Conservation (phyloP, 2,888 invertebrate genomes). For the Zaprionus lineosus region DNA sequence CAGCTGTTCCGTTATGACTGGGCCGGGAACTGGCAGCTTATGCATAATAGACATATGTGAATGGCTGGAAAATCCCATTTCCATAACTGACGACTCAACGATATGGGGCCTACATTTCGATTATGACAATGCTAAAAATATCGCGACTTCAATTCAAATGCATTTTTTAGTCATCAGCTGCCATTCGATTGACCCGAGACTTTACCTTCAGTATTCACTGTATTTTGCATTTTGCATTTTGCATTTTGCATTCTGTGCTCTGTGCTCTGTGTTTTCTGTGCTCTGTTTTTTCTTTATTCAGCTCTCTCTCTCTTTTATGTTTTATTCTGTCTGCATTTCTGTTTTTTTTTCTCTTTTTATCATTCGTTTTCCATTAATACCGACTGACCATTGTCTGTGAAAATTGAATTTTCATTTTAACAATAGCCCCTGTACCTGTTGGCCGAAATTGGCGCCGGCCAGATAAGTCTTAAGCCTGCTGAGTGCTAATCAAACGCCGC, state of each 20-base stretch:
- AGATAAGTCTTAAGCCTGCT: constrained; percentile 71
- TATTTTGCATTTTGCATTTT: constrained; percentile 4
- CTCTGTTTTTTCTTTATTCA: background rate
- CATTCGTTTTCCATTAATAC: too few relatives aligned
- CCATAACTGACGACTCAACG: constrained; percentile 54
- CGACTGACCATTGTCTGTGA: constrained; percentile 56
- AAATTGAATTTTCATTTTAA: constrained; percentile 64
- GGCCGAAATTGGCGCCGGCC: constrained; percentile 23
- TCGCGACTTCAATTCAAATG: constrained; percentile 53
- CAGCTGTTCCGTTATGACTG: constrained; percentile 63
- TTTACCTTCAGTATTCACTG: too few relatives aligned
- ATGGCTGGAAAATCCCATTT: constrained; percentile 41
- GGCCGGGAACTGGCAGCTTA: constrained; percentile 31
- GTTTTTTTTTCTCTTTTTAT: background rate
- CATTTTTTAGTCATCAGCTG: constrained; percentile 56
- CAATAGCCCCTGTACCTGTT: constrained; percentile 21
- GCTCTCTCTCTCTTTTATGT: background rate
- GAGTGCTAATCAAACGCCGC: constrained; percentile 64
- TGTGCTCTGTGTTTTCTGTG: background rate
- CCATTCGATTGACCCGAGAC: constrained; percentile 40
- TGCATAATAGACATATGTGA: constrained; percentile 65
- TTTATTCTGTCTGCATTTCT: background rate
- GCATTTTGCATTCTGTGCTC: background rate
- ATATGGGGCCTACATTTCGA: constrained; percentile 46
- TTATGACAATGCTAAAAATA: constrained; percentile 74